Evolutionary conservation across 2,113 vertebrate genomes (phyloP), one percentile per base, ranked within the genome.

Genomic region (Carollia perspicillata): DNA sequence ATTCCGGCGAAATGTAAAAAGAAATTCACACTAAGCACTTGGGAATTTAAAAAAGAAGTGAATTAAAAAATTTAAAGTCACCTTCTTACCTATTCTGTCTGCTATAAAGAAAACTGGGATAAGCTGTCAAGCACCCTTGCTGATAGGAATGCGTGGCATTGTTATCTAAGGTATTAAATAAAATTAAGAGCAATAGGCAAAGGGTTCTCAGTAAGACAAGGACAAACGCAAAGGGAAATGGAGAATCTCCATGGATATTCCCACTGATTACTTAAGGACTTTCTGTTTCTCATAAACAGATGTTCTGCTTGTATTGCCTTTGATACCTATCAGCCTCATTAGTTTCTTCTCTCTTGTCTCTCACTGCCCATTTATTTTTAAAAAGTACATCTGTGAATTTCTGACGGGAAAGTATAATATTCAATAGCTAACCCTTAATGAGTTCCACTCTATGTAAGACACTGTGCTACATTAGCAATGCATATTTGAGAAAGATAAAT

Each of bases 291-390:
- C 40, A 92, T 84, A 92, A 90, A 80, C 84, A 94, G 79, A 95
- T 93, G 87, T 66, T 87, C 55, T 53, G 10, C 28, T 69, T 53
- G n/a, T 77, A 83, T 23, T 84, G 20, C 37, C 65, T 95, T 86
- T 75, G 68, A 86, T 72, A 79, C 37, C 40, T 35, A 88, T 22
- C 2, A 78, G 78, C 47, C 88, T 91, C 78, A 79, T 94, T 93
- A 96, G 44, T 75, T 51, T 94, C 55, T 84, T 72, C 6, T 87
- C 35, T 84, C n/a, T 40, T 72, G 20, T 85, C 30, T 63, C 44
- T 93, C 55, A 87, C 42, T 92, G 86, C 26, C 47, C 87, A 92
- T 65, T 92, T 84, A 89, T 75, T 94, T 81, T 87, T 30, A 89
- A 96, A 94, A 60, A 78, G 13, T 65, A 79, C 63, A 68, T 63